A percentile compares a stretch with the other conserved stretches of the same genome.
These are phyloP conservation scores for Bergia sp. DNA, from an alignment of 92 coral and sea anemone genomes.

Conservation along the genomic window DNA sequence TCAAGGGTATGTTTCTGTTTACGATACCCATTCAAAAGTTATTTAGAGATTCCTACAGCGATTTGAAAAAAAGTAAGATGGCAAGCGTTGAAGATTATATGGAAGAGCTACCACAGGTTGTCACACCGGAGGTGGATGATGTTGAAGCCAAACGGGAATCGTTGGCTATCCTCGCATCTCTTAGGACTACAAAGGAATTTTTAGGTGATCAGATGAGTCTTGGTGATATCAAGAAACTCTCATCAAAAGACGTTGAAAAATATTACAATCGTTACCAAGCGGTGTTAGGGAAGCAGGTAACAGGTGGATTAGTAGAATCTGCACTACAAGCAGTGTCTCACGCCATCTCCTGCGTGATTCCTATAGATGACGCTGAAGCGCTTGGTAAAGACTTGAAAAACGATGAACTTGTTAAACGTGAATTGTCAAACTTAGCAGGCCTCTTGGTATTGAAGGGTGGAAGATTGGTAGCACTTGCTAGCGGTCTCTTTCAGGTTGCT, in stretches of 20 bases:
- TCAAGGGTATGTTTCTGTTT: constrained; percentile 57
- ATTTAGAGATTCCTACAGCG: constrained; percentile 56
- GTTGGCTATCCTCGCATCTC: no score
- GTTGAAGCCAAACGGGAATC: constrained; percentile 61
- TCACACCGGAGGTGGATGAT: constrained; percentile 18
- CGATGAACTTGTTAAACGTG: constrained; percentile 51
- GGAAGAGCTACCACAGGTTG: constrained; percentile 39
- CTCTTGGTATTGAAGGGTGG: constrained; percentile 61
- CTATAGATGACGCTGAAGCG: no score
- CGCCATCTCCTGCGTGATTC: no score
- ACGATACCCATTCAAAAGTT: constrained; percentile 52
- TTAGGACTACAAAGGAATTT: constrained; percentile 49
- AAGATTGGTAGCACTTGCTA: constrained; percentile 60
- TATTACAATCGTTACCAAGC: no score
- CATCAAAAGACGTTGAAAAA: no score
- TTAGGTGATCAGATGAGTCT: constrained; percentile 48
- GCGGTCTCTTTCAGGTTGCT: constrained; percentile 54
- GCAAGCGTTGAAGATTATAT: constrained; percentile 47
- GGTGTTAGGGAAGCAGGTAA: no score
- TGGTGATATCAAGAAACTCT: no score
- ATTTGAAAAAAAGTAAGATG: constrained; percentile 17
- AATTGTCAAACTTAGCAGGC: no score
- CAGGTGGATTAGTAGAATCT: no score
- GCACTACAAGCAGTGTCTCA: no score
- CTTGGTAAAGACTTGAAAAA: no score